phyloP scores from a whole-genome alignment of 37 sponge, comb jelly and placozoan species.

The Ianthella basta region DNA sequence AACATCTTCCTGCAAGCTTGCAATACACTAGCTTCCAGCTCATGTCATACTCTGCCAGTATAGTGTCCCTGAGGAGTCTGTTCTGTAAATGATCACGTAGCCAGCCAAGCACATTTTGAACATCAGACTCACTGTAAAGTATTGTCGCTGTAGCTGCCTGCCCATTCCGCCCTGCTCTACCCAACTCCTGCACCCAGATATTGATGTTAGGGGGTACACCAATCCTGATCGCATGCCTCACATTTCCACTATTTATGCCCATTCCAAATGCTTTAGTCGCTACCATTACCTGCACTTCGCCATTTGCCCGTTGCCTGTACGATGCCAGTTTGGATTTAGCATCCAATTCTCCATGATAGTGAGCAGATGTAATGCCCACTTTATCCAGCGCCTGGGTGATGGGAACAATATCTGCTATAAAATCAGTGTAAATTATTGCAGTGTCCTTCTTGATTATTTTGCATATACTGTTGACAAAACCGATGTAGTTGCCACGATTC shows the following conservation, averaged over 20 bases:
- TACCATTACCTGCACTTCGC: too few species aligned
- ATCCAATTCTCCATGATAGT: too few species aligned
- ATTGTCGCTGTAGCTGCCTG: slow-evolving; percentile 1
- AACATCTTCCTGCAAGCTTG: background rate
- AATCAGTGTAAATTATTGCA: too few species aligned
- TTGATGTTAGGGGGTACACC: too few species aligned
- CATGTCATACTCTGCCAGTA: background rate
- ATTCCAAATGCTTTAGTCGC: too few species aligned
- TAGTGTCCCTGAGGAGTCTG: background rate
- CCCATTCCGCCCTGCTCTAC: background rate
- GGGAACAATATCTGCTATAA: background rate
- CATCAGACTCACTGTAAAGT: background rate
- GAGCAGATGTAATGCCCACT: background rate
- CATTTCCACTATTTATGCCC: too few species aligned
- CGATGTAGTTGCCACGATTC: too few species aligned
- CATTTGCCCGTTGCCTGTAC: too few species aligned
- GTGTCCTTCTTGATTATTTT: too few species aligned
- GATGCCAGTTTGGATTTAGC: too few species aligned
- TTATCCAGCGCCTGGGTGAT: slow-evolving; percentile 1
- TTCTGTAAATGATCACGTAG: background rate
- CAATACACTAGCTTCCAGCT: background rate
- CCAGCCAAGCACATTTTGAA: slow-evolving; percentile 8
- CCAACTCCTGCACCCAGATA: background rate
- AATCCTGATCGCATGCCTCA: too few species aligned
- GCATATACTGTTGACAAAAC: too few species aligned